Base-by-base conservation (phyloP, 2,888 invertebrate species). In the Melieria crassipennis region DNA sequence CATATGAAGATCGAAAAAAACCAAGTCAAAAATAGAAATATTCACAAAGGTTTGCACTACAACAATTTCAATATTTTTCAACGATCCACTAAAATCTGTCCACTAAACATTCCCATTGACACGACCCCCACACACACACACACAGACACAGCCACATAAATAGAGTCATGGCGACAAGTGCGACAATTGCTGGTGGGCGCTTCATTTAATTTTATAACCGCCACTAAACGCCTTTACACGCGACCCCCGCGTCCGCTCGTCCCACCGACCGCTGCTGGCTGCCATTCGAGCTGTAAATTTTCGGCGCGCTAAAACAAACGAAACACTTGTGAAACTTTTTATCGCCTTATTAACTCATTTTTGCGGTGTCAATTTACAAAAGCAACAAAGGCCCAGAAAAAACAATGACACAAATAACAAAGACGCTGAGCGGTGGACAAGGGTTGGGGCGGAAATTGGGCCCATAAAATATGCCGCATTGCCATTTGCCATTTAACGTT, bases 301-400 rank as follows among this genome's bases (percentile, higher is more conserved):
- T 30, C 30, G 30, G 3, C 30, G 30, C 30, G 30, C 30, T 30
- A 30, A 30, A 30, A 30, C 30, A 30, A 30, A 30, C 30, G 30
- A 30, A 30, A 65, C 69, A 72, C 73, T 76, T 75, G 76, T 75
- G 61, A 78, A 77, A 73, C 71, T 74, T 78, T 78, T 80, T 79
- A 83, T 83, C 79, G 83, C 80, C 82, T 83, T 83, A 84, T 84
- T 83, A 83, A 84, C 83, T 83, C 82, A 82, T 83, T 83, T 83
- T 78, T 80, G 83, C 70, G 83, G 83, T 83, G 83, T 83, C 84
- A 83, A 84, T 83, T 83, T 83, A 69, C 72, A 75, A 63, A 69
- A 74, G 74, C 72, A 65, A 69, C 70, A 65, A 70, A 65, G 69
- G 72, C 68, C 65, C 60, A 67, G 74, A 73, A 74, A 70, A 71